A percentile compares a stretch with the other conserved stretches of the same genome.
phyloP scores from a whole-genome alignment of 2,888 invertebrate species.

The Falcaria lacertinaria region DNA sequence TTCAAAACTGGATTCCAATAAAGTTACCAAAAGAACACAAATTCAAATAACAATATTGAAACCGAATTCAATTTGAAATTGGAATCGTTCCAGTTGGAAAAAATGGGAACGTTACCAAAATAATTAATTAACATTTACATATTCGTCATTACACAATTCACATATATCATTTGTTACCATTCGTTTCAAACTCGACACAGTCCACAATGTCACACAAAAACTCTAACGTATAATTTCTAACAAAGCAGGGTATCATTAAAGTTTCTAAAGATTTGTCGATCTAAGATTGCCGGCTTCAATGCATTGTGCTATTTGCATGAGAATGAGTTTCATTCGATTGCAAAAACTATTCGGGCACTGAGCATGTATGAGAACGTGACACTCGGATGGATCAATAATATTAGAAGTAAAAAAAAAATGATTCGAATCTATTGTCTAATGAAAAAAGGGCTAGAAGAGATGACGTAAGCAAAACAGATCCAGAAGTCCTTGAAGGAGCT shows the following conservation, averaged over 20 bases:
- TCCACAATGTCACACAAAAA: conserved; percentile 12
- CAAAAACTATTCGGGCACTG: neutral
- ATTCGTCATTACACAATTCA: neutral
- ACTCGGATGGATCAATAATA: neutral
- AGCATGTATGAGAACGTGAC: neutral
- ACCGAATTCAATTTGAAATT: too few species aligned
- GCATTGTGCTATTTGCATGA: conserved; percentile 42
- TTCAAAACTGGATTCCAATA: too few species aligned
- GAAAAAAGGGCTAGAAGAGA: too few species aligned
- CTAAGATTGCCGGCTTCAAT: conserved; percentile 20
- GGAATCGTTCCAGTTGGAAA: too few species aligned
- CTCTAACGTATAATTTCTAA: conserved; percentile 30
- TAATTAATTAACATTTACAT: neutral
- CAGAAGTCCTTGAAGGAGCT: neutral
- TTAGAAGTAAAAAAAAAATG: neutral
- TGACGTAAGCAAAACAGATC: too few species aligned
- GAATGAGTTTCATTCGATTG: conserved; percentile 27
- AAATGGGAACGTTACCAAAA: too few species aligned
- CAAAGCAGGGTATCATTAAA: conserved; percentile 23
- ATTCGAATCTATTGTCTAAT: too few species aligned
- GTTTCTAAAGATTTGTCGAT: conserved; percentile 36
- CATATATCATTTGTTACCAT: neutral
- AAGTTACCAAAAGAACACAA: too few species aligned
- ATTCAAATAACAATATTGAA: too few species aligned
- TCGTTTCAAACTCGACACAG: neutral